Evolutionary conservation across 2,797 vertebrate genomes (phyloP).

Genomic region (Aphelocoma californica): DNA sequence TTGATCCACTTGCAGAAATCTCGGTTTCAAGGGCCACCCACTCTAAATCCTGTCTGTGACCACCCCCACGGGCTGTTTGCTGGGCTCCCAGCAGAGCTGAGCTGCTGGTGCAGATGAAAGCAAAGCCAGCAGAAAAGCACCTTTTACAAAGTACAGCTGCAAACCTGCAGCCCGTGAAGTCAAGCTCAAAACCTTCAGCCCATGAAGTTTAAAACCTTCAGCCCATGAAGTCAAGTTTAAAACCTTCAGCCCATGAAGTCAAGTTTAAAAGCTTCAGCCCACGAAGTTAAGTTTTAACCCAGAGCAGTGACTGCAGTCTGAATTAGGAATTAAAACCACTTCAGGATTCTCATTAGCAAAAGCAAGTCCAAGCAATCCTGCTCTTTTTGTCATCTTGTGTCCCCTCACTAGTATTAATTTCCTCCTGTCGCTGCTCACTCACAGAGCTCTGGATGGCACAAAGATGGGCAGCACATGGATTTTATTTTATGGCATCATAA

Average conservation of each 20-base stretch:
- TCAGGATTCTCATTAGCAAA: background rate
- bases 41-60: fast-evolving
- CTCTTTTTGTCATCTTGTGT: background rate
- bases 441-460: background rate
- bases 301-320: background rate
- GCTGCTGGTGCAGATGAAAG: background rate
- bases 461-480: background rate
- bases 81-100: background rate
- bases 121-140: background rate
- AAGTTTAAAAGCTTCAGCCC: background rate
- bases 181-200: background rate
- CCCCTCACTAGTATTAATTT: background rate
- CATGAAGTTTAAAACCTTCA: background rate
- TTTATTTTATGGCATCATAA: background rate
- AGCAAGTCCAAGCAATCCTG: background rate
- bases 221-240: background rate
- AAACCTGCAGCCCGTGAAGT: background rate
- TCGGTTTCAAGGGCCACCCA: background rate
- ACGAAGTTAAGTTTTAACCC: background rate
- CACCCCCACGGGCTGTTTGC: fast-evolving
- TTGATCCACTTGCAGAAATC: background rate
- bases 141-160: background rate
- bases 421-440: background rate
- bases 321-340: background rate
- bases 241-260: background rate